phyloP scores from a whole-genome alignment of 2,888 invertebrate species.

The Eristalis tenax region DNA sequence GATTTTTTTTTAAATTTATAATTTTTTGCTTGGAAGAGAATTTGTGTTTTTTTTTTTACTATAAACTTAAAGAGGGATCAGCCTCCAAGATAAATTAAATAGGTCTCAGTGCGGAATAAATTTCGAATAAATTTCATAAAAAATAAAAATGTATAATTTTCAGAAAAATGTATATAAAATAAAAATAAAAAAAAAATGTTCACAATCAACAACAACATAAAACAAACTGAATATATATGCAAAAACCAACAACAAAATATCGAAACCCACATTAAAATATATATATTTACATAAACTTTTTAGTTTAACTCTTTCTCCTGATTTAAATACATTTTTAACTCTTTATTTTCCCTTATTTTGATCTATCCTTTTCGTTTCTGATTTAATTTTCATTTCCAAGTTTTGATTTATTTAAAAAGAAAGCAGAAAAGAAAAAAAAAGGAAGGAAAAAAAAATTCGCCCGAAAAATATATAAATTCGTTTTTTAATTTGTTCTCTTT shows the following conservation, averaged over 20 bases:
- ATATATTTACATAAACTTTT: slow-evolving; percentile 19
- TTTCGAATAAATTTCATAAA: no score
- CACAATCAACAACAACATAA: neutral
- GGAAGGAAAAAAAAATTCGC: slow-evolving; percentile 46
- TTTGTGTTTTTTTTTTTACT: no score
- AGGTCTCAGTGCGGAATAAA: no score
- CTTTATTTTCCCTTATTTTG: slow-evolving; percentile 1
- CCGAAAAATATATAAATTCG: slow-evolving; percentile 65
- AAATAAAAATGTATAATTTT: no score
- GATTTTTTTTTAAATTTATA: no score
- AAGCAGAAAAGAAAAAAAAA: slow-evolving; percentile 14
- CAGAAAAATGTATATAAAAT: neutral
- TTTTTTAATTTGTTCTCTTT: slow-evolving; percentile 66
- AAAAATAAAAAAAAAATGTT: neutral
- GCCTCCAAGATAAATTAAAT: no score
- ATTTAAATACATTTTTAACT: neutral
- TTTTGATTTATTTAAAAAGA: slow-evolving; percentile 18
- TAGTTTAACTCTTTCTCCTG: slow-evolving; percentile 3
- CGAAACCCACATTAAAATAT: slow-evolving; percentile 44
- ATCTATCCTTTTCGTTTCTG: neutral
- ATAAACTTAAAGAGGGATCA: no score
- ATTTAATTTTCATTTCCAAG: slow-evolving; percentile 31
- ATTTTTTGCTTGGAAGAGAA: no score
- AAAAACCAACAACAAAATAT: neutral
- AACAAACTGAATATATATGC: neutral